Evolutionary conservation across 2,797 vertebrate genomes (phyloP).

Genomic region (Poeciliopsis presidionis): DNA sequence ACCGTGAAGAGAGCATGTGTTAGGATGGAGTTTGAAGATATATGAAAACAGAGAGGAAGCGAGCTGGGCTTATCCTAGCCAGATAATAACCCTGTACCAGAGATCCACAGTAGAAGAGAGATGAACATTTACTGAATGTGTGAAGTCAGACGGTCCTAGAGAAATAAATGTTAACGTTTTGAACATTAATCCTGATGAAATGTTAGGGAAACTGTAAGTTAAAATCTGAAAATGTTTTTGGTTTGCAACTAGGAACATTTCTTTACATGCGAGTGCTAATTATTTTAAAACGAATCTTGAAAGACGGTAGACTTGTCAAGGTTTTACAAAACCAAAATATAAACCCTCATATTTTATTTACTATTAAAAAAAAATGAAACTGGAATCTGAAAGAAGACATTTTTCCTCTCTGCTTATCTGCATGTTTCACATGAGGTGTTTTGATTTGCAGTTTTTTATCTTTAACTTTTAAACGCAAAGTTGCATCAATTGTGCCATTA

Average conservation of each 20-base stretch:
- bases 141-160: background rate
- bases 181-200: too few relatives aligned
- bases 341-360: too few relatives aligned
- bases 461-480: background rate
- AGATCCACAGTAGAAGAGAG: background rate
- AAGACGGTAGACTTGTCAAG: too few relatives aligned
- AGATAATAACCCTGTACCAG: background rate
- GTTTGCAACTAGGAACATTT: too few relatives aligned
- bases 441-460: background rate
- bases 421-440: background rate
- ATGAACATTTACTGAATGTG: background rate
- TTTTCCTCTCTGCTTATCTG: background rate
- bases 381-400: background rate
- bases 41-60: background rate
- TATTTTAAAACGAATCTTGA: too few relatives aligned
- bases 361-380: background rate
- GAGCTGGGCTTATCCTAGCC: background rate
- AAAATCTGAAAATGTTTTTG: too few relatives aligned
- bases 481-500: too few relatives aligned
- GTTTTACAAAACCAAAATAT: too few relatives aligned
- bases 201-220: too few relatives aligned
- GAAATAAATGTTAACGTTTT: background rate
- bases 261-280: too few relatives aligned
- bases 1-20: background rate
- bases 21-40: background rate